phyloP scores from a whole-genome alignment of 2,888 invertebrate species.

The Anorthoa munda region DNA sequence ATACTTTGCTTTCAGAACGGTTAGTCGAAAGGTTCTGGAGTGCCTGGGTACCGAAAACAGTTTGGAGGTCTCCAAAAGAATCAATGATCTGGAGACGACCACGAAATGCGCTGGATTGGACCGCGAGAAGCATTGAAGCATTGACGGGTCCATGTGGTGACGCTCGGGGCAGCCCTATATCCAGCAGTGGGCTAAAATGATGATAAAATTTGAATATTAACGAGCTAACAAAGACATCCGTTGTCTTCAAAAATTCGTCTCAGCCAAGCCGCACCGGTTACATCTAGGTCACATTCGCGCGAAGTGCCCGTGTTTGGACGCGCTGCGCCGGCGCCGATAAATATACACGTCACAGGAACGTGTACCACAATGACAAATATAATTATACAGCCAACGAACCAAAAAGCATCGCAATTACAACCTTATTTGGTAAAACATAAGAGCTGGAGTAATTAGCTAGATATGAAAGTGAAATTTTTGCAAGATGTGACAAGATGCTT shows the following conservation, averaged over 20 bases:
- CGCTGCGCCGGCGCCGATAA: slow-evolving; percentile 85
- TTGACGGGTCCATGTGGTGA: neutral
- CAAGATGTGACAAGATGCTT: slow-evolving; percentile 61
- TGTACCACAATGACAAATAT: slow-evolving; percentile 70
- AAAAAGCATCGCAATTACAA: slow-evolving; percentile 14
- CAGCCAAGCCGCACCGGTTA: slow-evolving; percentile 67
- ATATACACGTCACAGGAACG: slow-evolving; percentile 86
- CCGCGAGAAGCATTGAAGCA: neutral
- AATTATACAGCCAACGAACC: slow-evolving; percentile 22
- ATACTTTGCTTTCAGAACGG: too few species aligned
- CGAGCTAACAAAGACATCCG: neutral
- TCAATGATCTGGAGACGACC: too few species aligned
- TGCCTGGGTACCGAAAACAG: too few species aligned
- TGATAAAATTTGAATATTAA: neutral
- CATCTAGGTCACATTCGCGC: slow-evolving; percentile 88
- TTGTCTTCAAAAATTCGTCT: slow-evolving; percentile 64
- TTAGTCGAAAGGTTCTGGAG: too few species aligned
- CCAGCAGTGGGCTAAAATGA: neutral
- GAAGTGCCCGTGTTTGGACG: slow-evolving; percentile 84
- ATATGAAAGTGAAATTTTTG: slow-evolving; percentile 28
- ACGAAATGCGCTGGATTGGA: too few species aligned
- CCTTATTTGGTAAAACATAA: neutral
- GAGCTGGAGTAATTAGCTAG: slow-evolving; percentile 4
- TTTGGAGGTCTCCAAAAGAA: too few species aligned
- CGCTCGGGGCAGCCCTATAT: neutral